phyloP scores from a whole-genome alignment of 1,140 invertebrate genomes.

The Saxidomus purpurata region DNA sequence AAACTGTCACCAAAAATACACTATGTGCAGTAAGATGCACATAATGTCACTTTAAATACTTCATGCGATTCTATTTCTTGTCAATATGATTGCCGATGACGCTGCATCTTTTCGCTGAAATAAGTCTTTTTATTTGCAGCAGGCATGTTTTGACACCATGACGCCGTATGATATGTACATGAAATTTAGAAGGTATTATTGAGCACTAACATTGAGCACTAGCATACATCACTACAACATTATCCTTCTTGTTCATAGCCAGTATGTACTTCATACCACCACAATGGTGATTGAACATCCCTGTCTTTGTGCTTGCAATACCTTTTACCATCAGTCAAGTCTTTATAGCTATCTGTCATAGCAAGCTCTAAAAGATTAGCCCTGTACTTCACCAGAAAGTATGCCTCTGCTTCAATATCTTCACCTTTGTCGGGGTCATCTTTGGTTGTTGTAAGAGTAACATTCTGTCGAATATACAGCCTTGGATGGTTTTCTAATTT shows the following conservation, averaged over 20 bases:
- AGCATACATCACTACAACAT: too few relatives aligned
- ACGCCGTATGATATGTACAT: too few relatives aligned
- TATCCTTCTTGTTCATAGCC: conserved; percentile 14
- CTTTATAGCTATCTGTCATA: conserved; percentile 89
- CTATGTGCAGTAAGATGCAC: too few relatives aligned
- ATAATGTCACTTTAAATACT: too few relatives aligned
- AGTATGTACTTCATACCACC: conserved; percentile 48
- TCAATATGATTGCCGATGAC: too few relatives aligned
- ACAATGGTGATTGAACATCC: neutral
- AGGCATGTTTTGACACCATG: too few relatives aligned
- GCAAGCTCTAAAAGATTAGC: conserved; percentile 89
- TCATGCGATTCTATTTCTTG: too few relatives aligned
- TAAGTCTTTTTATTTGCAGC: too few relatives aligned
- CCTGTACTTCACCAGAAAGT: conserved; percentile 93
- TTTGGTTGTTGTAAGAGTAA: conserved; percentile 28
- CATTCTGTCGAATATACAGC: conserved; percentile 85
- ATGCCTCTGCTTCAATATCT: conserved; percentile 90
- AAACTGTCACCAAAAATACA: too few relatives aligned
- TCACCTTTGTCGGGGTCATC: neutral
- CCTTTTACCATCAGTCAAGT: conserved; percentile 9
- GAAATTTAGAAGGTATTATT: too few relatives aligned
- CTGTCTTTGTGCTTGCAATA: conserved; percentile 12
- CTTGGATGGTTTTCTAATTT: conserved; percentile 95
- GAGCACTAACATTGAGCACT: too few relatives aligned
- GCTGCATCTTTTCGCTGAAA: too few relatives aligned